These are phyloP conservation scores for Parus major DNA, from an alignment of 2,113 vertebrate species.

Conservation along the genomic window DNA sequence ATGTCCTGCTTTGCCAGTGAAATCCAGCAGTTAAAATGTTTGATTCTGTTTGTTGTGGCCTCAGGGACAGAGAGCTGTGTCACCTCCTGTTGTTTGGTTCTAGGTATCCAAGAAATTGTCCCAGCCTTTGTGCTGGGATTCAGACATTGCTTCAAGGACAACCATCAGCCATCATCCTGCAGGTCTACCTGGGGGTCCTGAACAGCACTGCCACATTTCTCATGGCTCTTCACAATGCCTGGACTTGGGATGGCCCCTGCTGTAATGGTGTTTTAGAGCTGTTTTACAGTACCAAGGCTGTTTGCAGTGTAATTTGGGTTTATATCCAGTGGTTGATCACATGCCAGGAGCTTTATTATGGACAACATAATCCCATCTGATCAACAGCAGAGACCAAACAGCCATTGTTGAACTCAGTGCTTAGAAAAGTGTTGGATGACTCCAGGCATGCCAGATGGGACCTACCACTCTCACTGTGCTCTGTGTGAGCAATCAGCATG, in stretches of 20 bases:
- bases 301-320: not conserved
- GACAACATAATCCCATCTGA: conserved; percentile 8
- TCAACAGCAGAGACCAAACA: not conserved
- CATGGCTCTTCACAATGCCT: not conserved
- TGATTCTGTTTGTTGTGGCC: not conserved
- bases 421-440: not conserved
- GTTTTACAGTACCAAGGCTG: not conserved
- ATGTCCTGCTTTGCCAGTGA: not conserved
- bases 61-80: not conserved
- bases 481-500: not conserved
- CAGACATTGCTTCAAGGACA: not conserved
- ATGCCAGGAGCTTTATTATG: not conserved
- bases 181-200: not conserved
- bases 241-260: not conserved
- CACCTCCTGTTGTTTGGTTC: not conserved
- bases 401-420: not conserved
- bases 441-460: not conserved
- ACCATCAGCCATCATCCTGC: not conserved
- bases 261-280: not conserved
- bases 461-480: not conserved
- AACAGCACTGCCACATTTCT: not conserved
- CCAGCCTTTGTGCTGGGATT: not conserved
- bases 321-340: not conserved
- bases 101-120: not conserved
- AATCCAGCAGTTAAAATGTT: not conserved